A percentile compares a stretch with the other conserved stretches of the same genome.
Evolutionary conservation across 1,140 invertebrate species (phyloP).

Genomic region (Heliconius nattereri): DNA sequence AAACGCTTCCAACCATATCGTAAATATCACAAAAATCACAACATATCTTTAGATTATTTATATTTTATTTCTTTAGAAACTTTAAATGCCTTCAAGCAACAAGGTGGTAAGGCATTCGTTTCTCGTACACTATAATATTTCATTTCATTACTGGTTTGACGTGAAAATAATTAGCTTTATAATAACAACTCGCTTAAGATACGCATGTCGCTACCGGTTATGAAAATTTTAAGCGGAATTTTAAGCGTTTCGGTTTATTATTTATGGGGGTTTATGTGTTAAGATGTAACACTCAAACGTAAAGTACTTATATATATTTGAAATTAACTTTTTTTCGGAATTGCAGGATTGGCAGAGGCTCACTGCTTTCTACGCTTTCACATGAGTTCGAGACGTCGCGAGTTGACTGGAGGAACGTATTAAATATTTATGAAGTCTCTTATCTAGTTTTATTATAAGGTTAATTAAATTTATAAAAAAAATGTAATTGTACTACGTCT

Average conservation of each 20-base stretch:
- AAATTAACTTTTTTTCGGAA: no score
- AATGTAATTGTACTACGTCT: no score
- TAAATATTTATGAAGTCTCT: no score
- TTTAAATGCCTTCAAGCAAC: slow-evolving; percentile 5
- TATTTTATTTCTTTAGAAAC: slow-evolving; percentile 1
- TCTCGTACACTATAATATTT: slow-evolving; percentile 29
- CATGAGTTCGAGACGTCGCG: no score
- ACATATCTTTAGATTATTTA: slow-evolving; percentile 1
- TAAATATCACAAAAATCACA: neutral
- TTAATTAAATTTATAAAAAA: no score
- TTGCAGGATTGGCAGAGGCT: no score
- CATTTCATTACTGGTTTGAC: slow-evolving; percentile 40
- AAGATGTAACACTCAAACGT: neutral
- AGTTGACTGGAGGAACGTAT: no score
- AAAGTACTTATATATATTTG: no score
- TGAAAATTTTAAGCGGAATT: neutral
- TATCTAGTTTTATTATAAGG: no score
- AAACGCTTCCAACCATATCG: neutral
- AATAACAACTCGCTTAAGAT: slow-evolving; percentile 12
- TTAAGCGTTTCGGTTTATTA: neutral
- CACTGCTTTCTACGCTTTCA: neutral
- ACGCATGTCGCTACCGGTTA: slow-evolving; percentile 4
- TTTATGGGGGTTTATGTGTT: neutral
- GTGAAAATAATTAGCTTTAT: slow-evolving; percentile 40
- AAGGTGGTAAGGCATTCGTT: slow-evolving; percentile 10